These are phyloP conservation scores for Petrocephalus schoutedeni DNA, from an alignment of 2,797 vertebrate genomes.

Conservation along the genomic window DNA sequence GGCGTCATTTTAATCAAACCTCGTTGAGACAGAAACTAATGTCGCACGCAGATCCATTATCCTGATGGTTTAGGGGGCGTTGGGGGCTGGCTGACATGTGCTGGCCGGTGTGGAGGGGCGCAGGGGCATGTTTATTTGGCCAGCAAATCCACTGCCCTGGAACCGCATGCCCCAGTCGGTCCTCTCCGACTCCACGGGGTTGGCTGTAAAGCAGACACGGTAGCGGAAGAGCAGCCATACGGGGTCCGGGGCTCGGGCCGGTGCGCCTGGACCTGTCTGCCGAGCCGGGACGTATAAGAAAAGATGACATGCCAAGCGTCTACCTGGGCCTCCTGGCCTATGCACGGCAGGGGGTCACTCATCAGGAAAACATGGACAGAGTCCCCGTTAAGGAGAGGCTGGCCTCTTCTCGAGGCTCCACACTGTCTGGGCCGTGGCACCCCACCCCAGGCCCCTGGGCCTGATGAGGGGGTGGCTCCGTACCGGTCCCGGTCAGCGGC, in stretches of 20 bases:
- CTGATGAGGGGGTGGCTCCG: neutral
- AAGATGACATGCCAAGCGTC: too few species aligned
- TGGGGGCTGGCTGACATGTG: conserved; percentile 24
- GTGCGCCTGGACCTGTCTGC: neutral
- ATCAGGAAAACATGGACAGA: neutral
- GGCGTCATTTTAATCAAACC: conserved; percentile 60
- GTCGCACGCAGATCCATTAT: conserved; percentile 53
- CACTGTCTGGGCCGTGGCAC: neutral
- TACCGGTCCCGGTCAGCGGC: neutral
- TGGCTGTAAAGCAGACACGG: neutral
- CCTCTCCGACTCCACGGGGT: neutral
- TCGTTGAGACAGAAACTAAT: conserved; percentile 61
- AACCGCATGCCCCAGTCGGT: too few species aligned
- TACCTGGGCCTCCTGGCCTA: neutral
- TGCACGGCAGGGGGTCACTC: neutral
- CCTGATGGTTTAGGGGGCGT: conserved; percentile 60
- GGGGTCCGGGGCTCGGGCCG: conserved; percentile 16
- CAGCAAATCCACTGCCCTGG: neutral
- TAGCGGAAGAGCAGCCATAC: neutral
- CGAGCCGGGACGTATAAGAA: too few species aligned
- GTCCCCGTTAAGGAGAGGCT: neutral
- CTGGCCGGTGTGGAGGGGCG: neutral
- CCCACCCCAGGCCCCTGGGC: neutral
- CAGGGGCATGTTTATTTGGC: neutral
- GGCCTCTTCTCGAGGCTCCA: neutral